These are phyloP conservation scores for Arctopsyche grandis DNA, from an alignment of 1,140 invertebrate genomes.

Conservation along the genomic window DNA sequence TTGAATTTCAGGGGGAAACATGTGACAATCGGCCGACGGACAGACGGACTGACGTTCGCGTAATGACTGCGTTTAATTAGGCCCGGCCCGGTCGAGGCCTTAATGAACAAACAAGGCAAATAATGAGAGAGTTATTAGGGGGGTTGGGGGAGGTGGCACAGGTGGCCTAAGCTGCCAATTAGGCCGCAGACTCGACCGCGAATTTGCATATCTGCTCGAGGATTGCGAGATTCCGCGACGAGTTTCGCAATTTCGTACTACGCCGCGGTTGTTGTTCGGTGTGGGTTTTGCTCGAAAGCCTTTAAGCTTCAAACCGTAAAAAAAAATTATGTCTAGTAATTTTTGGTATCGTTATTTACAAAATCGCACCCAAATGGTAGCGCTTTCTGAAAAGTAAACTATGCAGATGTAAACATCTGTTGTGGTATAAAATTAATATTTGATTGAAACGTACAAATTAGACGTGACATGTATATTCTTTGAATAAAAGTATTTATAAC, in stretches of 20 bases:
- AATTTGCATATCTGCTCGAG: background rate
- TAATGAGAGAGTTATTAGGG: conserved; percentile 45
- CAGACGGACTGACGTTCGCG: background rate
- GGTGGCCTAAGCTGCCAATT: conserved; percentile 21
- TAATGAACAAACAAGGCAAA: conserved; percentile 44
- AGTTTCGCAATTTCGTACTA: conserved; percentile 10
- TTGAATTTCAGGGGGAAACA: background rate
- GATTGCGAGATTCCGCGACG: background rate
- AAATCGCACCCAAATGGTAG: no score
- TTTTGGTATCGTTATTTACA: no score
- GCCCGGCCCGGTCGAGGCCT: background rate
- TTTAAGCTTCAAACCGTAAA: no score
- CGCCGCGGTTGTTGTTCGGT: background rate
- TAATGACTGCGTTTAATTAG: conserved; percentile 40
- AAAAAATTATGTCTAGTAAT: no score
- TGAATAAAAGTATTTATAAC: no score
- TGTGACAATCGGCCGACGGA: background rate
- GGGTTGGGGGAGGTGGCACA: background rate
- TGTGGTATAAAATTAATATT: no score
- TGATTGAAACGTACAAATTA: no score
- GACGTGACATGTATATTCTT: no score
- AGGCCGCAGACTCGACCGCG: background rate
- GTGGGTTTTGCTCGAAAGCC: no score
- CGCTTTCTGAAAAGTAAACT: no score
- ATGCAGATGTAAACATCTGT: no score